Percentiles rank a stretch among this genome's conserved stretches.
phyloP scores from a whole-genome alignment of 2,113 vertebrate species.

The Laticauda colubrina region DNA sequence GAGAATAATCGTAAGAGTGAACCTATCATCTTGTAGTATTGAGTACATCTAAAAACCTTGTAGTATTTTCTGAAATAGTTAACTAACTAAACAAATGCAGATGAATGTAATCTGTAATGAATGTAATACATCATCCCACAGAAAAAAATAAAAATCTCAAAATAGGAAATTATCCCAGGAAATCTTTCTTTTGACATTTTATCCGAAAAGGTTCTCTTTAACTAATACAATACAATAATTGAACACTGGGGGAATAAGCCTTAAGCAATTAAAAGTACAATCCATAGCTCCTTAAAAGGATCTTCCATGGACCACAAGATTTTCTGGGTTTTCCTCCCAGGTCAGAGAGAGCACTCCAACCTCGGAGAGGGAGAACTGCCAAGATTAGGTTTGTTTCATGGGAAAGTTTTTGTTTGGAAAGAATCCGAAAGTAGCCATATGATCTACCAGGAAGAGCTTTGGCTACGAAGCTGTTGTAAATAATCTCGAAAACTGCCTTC shows the following conservation, averaged over 20 bases:
- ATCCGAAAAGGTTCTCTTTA: not conserved
- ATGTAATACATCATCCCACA: not conserved
- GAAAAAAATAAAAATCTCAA: not conserved
- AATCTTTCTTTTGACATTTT: not conserved
- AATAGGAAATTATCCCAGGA: not conserved
- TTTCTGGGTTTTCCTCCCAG: not conserved
- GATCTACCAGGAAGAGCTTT: not conserved
- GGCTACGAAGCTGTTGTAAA: not conserved
- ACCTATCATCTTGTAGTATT: not conserved
- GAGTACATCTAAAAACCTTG: not conserved
- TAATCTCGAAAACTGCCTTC: not conserved
- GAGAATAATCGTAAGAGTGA: not conserved
- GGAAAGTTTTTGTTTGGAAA: not conserved
- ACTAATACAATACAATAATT: not conserved
- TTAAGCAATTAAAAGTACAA: not conserved
- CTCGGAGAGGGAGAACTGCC: not conserved
- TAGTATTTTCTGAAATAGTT: not conserved
- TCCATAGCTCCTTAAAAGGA: not conserved
- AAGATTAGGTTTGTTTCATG: not conserved
- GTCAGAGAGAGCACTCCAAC: not conserved
- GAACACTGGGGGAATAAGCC: not conserved
- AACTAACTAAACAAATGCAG: not conserved
- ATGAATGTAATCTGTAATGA: not conserved
- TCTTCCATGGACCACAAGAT: not conserved
- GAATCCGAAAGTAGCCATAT: not conserved